Evolutionary conservation across 2,113 vertebrate species (phyloP).

Genomic region (Corythoichthys intestinalis): DNA sequence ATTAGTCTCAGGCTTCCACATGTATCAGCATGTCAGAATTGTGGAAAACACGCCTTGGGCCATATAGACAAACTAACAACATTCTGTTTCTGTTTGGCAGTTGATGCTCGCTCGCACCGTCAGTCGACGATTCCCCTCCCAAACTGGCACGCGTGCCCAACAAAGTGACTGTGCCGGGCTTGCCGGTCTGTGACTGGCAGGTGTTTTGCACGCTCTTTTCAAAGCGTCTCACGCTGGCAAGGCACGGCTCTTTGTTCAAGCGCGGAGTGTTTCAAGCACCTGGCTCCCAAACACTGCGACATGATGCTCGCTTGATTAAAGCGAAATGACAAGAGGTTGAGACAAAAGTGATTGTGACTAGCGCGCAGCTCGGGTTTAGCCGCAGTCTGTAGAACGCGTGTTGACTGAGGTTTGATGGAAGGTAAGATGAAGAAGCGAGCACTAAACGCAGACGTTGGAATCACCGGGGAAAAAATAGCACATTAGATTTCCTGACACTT

Average conservation of each 20-base stretch:
- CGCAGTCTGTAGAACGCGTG: conserved; percentile 7
- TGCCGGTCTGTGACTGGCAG: conserved; percentile 17
- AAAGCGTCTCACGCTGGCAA: conserved; percentile 18
- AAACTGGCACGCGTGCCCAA: conserved; percentile 13
- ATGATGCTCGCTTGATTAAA: conserved; percentile 25
- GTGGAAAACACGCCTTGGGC: conserved; percentile 40
- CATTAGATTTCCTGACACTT: background rate
- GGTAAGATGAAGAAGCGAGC: background rate
- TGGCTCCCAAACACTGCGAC: conserved; percentile 9
- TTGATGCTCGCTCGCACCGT: conserved; percentile 21
- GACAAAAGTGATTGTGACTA: conserved; percentile 19
- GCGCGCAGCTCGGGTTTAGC: background rate
- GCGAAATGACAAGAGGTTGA: conserved; percentile 13
- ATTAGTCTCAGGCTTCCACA: conserved; percentile 42
- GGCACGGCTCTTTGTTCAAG: conserved; percentile 24
- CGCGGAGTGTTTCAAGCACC: conserved; percentile 15
- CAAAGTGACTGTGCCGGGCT: conserved; percentile 5
- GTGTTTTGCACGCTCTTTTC: conserved; percentile 15
- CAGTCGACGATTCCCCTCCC: conserved; percentile 21
- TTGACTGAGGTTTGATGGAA: conserved; percentile 15
- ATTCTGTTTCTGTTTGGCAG: conserved; percentile 29
- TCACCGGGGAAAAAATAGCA: background rate
- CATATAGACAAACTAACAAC: conserved; percentile 33
- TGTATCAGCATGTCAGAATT: conserved; percentile 45
- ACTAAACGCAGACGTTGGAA: background rate